phyloP scores from a whole-genome alignment of 1,140 invertebrate species.

The Sinella curviseta region DNA sequence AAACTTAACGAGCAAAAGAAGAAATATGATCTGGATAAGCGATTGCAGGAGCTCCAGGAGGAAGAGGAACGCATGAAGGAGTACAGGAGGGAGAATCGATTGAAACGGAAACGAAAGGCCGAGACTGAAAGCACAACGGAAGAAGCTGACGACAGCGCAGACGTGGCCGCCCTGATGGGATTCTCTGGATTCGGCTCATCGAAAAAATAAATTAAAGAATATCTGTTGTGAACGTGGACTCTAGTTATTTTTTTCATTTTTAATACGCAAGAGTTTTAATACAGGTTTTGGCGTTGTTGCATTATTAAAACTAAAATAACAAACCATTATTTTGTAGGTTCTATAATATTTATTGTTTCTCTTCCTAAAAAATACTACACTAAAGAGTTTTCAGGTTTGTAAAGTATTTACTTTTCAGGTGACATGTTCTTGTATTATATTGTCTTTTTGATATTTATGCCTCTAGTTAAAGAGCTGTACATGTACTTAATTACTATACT shows the following conservation, averaged over 20 bases:
- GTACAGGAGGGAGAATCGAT: constrained; percentile 83
- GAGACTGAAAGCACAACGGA: constrained; percentile 69
- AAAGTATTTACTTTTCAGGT: too few relatives aligned
- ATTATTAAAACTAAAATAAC: constrained; percentile 6
- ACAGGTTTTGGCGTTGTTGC: too few relatives aligned
- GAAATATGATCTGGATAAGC: constrained; percentile 90
- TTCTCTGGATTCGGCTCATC: constrained; percentile 93
- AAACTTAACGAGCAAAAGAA: constrained; percentile 94
- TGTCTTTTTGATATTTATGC: too few relatives aligned
- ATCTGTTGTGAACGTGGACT: neutral
- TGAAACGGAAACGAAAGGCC: constrained; percentile 79
- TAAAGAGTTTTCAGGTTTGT: too few relatives aligned
- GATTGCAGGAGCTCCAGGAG: constrained; percentile 90
- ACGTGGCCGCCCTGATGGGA: constrained; percentile 94
- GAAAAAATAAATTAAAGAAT: constrained; percentile 66
- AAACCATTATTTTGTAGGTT: neutral
- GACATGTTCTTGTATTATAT: too few relatives aligned
- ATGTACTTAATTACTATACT: too few relatives aligned
- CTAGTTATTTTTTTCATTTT: neutral
- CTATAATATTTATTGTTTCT: too few relatives aligned
- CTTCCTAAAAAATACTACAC: too few relatives aligned
- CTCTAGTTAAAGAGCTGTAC: too few relatives aligned
- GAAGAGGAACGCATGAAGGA: constrained; percentile 95
- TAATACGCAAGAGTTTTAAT: neutral
- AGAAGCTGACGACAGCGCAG: constrained; percentile 62